Conservation (phyloP, 2,797 vertebrate species). For the Melanotaenia nigrans region DNA sequence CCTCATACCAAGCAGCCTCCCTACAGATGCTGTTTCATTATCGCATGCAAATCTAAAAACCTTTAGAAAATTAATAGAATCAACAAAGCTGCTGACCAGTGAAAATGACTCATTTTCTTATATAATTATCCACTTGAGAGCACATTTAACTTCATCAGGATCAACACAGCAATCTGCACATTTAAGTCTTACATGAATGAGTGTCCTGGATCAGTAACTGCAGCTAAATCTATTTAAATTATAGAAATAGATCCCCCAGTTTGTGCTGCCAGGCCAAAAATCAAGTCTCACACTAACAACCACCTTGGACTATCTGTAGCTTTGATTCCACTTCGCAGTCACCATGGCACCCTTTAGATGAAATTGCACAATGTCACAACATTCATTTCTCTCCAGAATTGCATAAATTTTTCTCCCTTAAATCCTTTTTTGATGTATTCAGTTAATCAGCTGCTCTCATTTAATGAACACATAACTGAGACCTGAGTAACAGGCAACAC, state of each 20-base stretch:
- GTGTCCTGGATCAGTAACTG: too few relatives aligned
- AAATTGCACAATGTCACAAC: neutral
- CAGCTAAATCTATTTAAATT: neutral
- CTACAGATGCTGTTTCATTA: neutral
- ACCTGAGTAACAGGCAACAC: too few relatives aligned
- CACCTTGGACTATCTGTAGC: too few relatives aligned
- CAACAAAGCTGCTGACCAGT: neutral
- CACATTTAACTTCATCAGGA: too few relatives aligned
- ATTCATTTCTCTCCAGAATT: neutral
- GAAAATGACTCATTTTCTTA: neutral
- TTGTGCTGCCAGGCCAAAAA: neutral
- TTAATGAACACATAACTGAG: too few relatives aligned
- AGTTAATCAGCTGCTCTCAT: too few relatives aligned
- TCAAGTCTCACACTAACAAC: neutral
- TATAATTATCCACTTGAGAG: too few relatives aligned
- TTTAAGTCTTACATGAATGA: too few relatives aligned
- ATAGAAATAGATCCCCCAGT: neutral
- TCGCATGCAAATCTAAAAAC: neutral
- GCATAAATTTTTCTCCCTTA: neutral
- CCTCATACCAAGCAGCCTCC: neutral
- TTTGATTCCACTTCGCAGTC: too few relatives aligned
- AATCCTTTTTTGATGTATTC: neutral
- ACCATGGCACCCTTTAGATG: too few relatives aligned
- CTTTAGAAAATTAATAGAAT: neutral
- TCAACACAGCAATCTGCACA: too few relatives aligned